Evolutionary conservation across 2,113 vertebrate genomes (phyloP), one percentile per base, ranked within the genome.

Genomic region (Triplophysa siluroides): DNA sequence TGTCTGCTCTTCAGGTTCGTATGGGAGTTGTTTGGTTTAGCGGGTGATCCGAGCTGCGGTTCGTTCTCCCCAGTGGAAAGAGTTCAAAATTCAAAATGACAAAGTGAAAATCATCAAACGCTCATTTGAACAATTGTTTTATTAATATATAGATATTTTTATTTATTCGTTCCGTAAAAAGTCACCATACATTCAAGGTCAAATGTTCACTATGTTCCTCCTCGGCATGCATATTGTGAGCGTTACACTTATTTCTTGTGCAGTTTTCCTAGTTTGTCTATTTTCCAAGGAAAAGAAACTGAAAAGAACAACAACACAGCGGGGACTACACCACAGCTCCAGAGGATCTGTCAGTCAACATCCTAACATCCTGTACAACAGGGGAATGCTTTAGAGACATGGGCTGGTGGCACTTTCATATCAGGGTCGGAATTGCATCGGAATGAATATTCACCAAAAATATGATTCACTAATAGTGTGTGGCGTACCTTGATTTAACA

Each of bases 81-180:
- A 58, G 73, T 63, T 67, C 24, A 1, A 23, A 73, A 68, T 71
- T 45, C 75, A 78, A 68, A 23, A 68, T 72, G 43, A 80, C 85
- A 85, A 84, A 24, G 67, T 73, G 67, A 88, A 86, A 88, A 87
- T 90, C 90, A 81, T 67, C 38, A 87, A 90, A 86, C 85, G 91
- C 86, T 89, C 84, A 74, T 87, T 90, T 90, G 89, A 92, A 90
- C 88, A 92, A 83, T 90, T 88, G 81, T 87, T 93, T 93, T 93
- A 93, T 93, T 93, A 92, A 93, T 93, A 92, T 92, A 93, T 91
- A 93, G 88, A 92, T 89, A 90, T 93, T 92, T 92, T 91, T 92
- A 92, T 93, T 92, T 92, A 91, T 91, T 92, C 90, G 88, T 87
- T 91, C 90, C 90, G 93, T 93, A 93, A 92, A 94, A 94, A 93